phyloP scores from a whole-genome alignment of 1,140 invertebrate species.

The Atta texana region DNA sequence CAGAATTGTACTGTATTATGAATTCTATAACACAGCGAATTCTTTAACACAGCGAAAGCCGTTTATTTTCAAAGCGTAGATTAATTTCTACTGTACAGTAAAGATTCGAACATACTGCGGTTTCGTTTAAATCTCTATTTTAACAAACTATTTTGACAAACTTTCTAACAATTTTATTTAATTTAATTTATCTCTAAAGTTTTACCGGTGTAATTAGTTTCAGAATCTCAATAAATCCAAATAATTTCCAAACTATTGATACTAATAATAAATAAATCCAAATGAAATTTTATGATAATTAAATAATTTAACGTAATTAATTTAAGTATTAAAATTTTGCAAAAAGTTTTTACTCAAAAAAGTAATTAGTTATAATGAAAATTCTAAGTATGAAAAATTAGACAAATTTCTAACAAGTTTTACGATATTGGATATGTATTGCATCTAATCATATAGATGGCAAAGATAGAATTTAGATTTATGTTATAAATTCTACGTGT shows the following conservation, averaged over 20 bases:
- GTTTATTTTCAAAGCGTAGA: constrained; percentile 21
- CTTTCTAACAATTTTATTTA: background rate
- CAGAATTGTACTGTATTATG: background rate
- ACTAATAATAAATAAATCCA: background rate
- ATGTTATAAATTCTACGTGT: no score
- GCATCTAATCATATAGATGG: no score
- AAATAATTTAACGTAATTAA: no score
- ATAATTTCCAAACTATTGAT: constrained; percentile 2
- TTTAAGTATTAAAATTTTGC: background rate
- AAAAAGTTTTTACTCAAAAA: no score
- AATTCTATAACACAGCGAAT: constrained; percentile 10
- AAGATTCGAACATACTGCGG: background rate
- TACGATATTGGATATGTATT: no score
- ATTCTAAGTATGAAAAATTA: no score
- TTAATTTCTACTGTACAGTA: constrained; percentile 3
- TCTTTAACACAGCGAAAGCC: background rate
- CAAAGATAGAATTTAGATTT: no score
- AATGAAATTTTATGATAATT: background rate
- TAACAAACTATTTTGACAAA: background rate
- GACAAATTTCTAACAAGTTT: no score
- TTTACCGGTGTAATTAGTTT: background rate
- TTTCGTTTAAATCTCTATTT: background rate
- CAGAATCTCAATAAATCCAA: background rate
- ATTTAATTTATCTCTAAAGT: background rate
- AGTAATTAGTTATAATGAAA: no score